These are phyloP conservation scores for Nomada ferruginata DNA, from an alignment of 2,888 invertebrate species.

Conservation along the genomic window DNA sequence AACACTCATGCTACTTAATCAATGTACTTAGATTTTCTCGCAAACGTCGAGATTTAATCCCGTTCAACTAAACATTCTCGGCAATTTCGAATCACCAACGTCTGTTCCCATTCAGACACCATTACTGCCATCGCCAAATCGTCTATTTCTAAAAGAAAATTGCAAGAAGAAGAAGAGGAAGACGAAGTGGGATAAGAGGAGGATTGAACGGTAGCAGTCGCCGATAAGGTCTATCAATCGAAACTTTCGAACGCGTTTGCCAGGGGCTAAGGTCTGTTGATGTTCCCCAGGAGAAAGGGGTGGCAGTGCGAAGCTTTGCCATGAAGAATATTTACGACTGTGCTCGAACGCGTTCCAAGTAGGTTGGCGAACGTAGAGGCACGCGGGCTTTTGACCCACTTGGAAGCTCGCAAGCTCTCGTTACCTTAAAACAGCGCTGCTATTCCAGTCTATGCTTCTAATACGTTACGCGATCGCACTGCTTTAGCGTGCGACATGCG, in stretches of 20 bases:
- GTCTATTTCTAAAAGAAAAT: no score
- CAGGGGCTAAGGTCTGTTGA: no score
- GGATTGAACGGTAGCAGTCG: no score
- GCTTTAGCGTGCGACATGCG: neutral
- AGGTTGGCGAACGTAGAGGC: conserved; percentile 60
- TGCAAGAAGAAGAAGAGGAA: no score
- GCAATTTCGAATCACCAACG: no score
- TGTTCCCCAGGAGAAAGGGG: neutral
- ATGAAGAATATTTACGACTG: conserved; percentile 62
- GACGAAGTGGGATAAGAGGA: no score
- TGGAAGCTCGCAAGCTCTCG: conserved; percentile 70
- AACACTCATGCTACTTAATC: no score
- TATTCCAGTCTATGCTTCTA: conserved; percentile 54
- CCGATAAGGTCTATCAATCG: no score
- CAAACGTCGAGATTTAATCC: neutral
- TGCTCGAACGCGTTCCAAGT: conserved; percentile 60
- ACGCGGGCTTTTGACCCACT: conserved; percentile 75
- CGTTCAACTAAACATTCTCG: neutral
- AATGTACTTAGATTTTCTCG: no score
- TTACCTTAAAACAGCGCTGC: conserved; percentile 70
- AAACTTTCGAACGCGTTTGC: no score
- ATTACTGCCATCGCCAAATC: no score
- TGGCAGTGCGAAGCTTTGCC: conserved; percentile 4
- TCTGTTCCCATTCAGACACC: no score
- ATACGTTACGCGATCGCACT: conserved; percentile 23